A percentile compares a stretch with the other conserved stretches of the same genome.
Evolutionary conservation across 53 echinoderm and acorn worm species (phyloP).

Genomic region (Patiria pectinifera): DNA sequence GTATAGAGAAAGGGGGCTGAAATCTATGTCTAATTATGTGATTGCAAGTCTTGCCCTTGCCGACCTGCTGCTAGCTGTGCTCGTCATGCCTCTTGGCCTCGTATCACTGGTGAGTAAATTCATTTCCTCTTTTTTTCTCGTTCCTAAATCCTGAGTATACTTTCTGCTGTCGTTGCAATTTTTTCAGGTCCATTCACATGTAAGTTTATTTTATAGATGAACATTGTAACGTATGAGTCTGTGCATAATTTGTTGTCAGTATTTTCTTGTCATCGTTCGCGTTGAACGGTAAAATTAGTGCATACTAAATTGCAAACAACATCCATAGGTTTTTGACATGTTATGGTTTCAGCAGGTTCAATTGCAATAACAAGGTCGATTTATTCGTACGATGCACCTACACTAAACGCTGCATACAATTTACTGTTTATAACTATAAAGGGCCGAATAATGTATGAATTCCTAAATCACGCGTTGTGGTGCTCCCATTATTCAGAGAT

Average conservation of each 20-base stretch:
- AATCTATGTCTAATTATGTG: slow-evolving; percentile 99
- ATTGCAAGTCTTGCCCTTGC: slow-evolving; percentile 90
- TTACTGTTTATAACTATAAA: background rate
- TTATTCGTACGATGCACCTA: background rate
- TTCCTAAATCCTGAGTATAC: background rate
- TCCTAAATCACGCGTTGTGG: background rate
- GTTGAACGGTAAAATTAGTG: background rate
- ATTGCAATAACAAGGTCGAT: background rate
- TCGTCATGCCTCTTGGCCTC: slow-evolving; percentile 93
- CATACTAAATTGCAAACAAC: background rate
- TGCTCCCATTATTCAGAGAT: too few relatives aligned
- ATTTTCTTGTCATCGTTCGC: background rate
- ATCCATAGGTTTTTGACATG: background rate
- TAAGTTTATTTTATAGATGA: too few relatives aligned
- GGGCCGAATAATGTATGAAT: background rate
- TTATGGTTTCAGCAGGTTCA: background rate
- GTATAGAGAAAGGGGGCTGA: slow-evolving; percentile 85
- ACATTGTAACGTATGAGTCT: background rate
- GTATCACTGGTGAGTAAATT: slow-evolving; percentile 83
- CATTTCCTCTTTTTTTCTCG: background rate
- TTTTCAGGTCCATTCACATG: background rate
- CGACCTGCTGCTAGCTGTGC: slow-evolving; percentile 85
- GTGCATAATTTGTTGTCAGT: background rate
- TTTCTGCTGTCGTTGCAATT: background rate
- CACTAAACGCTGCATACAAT: background rate